Base-by-base conservation (phyloP, 2,888 invertebrate species). In the Maniola hyperantus region DNA sequence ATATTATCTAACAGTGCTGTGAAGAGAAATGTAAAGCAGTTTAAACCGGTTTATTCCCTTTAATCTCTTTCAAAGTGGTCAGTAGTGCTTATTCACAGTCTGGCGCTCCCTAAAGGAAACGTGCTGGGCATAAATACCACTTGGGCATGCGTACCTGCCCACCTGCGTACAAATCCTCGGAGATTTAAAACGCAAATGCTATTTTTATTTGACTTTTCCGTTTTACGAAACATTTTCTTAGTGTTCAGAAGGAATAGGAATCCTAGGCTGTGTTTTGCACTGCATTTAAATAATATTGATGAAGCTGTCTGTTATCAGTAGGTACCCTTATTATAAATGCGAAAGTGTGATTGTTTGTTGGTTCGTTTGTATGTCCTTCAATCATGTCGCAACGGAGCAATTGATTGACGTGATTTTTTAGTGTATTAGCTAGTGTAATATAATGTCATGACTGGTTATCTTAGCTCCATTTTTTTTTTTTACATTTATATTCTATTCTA, bases 61-160 rank as follows among this genome's bases (percentile, higher is more conserved):
- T 58, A 58, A 42, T n/a, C 58, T 42, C 58, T 44, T 39, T 58
- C n/a, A 58, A 42, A 42, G 15, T n/a, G 66, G 66, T 66, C 61
- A 62, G 39, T 39, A 42, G 55, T 55, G 55, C 66, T 66, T 55
- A 48, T 54, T 61, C 33, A 63, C 66, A 57, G 61, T 57, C 66
- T 66, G 50, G 55, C 62, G 62, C 61, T 53, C 63, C 18, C 55
- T 44, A 66, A 62, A 50, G 42, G 65, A 39, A 64, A 65, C 65
- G 65, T 60, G 60, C 54, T 42, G 15, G 15, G 65, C 60, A 54
- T 54, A 60, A 54, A 58, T 44, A 44, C 58, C 44, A 58, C 58
- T 58, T n/a, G 13, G 26, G 20, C 6, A 34, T 55, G 18, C 44
- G 44, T 58, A 20, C n/a, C n/a, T n/a, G 26, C 26, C 2, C 4